These are phyloP conservation scores for Ommatoiulus sabulosus DNA, from an alignment of 2,888 invertebrate genomes.

Conservation along the genomic window DNA sequence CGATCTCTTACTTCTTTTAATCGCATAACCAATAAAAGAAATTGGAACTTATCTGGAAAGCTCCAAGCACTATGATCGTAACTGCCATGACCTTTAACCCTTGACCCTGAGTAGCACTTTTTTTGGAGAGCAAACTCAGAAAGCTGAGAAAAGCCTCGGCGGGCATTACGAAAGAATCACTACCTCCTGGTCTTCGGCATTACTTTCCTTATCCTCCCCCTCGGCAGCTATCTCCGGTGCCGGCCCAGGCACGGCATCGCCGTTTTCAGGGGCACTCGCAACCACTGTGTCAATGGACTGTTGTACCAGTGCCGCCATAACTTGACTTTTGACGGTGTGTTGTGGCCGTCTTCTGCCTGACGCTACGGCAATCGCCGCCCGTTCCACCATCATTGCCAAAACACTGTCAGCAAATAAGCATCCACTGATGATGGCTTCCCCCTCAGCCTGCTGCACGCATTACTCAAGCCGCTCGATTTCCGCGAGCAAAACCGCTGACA, in stretches of 20 bases:
- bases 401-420: slow-evolving; percentile 36
- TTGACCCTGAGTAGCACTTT: not conserved
- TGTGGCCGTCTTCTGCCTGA: slow-evolving; percentile 23
- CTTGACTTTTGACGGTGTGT: slow-evolving; percentile 5
- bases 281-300: slow-evolving; percentile 1
- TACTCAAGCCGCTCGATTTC: slow-evolving; percentile 10
- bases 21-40: not conserved
- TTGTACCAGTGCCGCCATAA: slow-evolving; percentile 12
- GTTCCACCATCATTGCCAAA: slow-evolving; percentile 40
- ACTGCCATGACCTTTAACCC: slow-evolving; percentile 6
- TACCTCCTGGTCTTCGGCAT: slow-evolving; percentile 24
- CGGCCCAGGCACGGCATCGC: not conserved
- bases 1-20: not conserved
- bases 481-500: slow-evolving; percentile 30
- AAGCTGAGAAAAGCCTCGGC: not conserved
- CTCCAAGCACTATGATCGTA: not conserved
- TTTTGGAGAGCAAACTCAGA: not conserved
- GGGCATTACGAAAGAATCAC: not conserved
- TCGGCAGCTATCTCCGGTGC: not conserved
- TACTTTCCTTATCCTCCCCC: slow-evolving; percentile 34
- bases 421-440: slow-evolving; percentile 23
- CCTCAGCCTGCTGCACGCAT: not conserved
- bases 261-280: not conserved
- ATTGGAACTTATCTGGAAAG: not conserved
- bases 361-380: not conserved